phyloP scores from a whole-genome alignment of 2,113 vertebrate species.

The Callaeas wilsoni region DNA sequence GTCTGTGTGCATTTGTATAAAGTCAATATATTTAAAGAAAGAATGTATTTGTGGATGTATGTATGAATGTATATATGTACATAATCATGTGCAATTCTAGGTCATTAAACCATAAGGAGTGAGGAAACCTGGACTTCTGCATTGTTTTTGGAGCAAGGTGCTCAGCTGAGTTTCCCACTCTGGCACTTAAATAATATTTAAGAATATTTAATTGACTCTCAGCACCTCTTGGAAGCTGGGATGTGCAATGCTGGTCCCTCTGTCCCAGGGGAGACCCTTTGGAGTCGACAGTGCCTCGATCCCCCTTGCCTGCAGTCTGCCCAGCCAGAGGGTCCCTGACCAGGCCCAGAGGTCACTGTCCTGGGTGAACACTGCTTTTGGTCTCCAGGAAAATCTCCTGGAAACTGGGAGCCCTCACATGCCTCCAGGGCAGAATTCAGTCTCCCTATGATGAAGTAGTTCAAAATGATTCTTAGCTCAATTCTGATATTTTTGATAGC shows the following conservation, averaged over 20 bases:
- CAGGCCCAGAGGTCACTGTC: not conserved
- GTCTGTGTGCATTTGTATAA: not conserved
- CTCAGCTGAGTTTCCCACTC: not conserved
- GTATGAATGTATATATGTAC: not conserved
- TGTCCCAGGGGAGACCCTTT: not conserved
- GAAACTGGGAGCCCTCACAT: not conserved
- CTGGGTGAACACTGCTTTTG: not conserved
- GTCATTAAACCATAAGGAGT: not conserved
- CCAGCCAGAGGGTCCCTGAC: not conserved
- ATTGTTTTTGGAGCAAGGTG: not conserved
- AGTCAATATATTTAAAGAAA: not conserved
- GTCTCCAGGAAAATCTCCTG: not conserved
- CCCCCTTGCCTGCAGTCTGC: not conserved
- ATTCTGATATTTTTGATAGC: not conserved
- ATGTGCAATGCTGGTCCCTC: not conserved
- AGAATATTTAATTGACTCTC: not conserved
- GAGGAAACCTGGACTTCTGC: not conserved
- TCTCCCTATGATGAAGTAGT: not conserved
- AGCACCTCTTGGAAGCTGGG: not conserved
- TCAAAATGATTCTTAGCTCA: not conserved
- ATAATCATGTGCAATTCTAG: not conserved
- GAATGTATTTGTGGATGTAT: not conserved
- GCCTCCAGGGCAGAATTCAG: not conserved
- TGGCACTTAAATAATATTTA: not conserved
- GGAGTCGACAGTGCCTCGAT: rapidly evolving